A percentile compares a stretch with the other conserved stretches of the same genome.
These are phyloP conservation scores for Zaprionus ornatus DNA, from an alignment of 1,140 invertebrate species.

Conservation along the genomic window DNA sequence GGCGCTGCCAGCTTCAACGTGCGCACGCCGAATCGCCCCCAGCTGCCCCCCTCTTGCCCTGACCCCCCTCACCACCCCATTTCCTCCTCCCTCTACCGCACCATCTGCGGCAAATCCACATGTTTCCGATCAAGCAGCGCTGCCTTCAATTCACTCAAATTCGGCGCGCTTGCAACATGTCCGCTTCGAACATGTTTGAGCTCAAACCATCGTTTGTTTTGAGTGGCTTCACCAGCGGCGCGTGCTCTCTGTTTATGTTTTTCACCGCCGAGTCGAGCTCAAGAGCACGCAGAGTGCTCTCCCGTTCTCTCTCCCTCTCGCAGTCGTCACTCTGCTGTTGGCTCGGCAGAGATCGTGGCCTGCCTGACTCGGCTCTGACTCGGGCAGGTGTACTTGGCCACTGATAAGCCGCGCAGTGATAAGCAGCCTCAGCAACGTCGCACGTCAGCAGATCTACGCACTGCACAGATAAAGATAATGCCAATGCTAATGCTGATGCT, in stretches of 20 bases:
- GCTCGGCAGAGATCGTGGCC: neutral
- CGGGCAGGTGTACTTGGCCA: neutral
- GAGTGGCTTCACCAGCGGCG: slow-evolving; percentile 20
- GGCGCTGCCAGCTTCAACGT: slow-evolving; percentile 10
- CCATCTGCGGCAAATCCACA: slow-evolving; percentile 28
- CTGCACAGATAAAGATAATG: neutral
- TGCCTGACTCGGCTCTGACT: neutral
- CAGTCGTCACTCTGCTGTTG: neutral
- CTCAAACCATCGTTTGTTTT: slow-evolving; percentile 33
- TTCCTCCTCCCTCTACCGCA: neutral
- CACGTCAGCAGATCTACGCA: neutral
- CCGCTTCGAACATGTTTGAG: slow-evolving; percentile 43
- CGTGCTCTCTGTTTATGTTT: slow-evolving; percentile 49
- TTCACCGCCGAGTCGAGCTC: slow-evolving; percentile 32
- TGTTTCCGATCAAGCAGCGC: slow-evolving; percentile 33
- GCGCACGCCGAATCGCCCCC: neutral
- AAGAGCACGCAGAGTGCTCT: slow-evolving; percentile 18
- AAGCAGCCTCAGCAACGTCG: neutral
- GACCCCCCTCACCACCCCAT: neutral
- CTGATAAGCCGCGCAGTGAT: neutral
- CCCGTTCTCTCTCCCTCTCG: neutral
- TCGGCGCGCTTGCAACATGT: slow-evolving; percentile 4
- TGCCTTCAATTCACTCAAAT: slow-evolving; percentile 33
- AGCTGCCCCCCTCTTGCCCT: neutral
- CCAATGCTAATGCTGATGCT: too few species aligned